Conservation (phyloP, 2,113 vertebrate genomes). For the Geococcyx californianus region DNA sequence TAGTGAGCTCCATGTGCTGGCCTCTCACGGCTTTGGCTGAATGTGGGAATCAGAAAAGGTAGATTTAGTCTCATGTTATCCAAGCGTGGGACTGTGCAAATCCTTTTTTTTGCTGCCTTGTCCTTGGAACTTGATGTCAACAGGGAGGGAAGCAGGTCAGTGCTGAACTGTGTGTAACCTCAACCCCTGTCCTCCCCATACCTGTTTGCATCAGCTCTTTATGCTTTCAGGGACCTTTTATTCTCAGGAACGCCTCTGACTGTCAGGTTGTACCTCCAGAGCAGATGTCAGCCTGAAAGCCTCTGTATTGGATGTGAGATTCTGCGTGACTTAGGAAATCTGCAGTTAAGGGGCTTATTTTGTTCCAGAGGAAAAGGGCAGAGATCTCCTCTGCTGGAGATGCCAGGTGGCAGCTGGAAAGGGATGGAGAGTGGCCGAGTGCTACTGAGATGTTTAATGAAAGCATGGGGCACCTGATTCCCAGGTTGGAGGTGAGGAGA, state of each 20-base stretch:
- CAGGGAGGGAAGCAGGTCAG: not conserved
- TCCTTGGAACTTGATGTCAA: not conserved
- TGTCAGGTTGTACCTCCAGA: not conserved
- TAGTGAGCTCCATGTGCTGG: not conserved
- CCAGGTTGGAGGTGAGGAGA: not conserved
- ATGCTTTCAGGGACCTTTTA: not conserved
- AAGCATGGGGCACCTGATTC: not conserved
- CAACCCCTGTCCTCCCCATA: rapidly evolving
- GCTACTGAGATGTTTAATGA: not conserved
- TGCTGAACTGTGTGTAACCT: not conserved
- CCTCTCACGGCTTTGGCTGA: not conserved
- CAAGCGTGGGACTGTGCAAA: not conserved
- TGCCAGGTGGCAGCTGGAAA: not conserved
- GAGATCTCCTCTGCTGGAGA: not conserved
- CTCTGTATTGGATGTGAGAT: not conserved
- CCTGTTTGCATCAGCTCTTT: not conserved
- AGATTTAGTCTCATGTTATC: not conserved
- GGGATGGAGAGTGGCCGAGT: not conserved
- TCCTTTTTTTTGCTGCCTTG: not conserved
- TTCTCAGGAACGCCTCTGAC: not conserved
- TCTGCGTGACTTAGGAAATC: not conserved
- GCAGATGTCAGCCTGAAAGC: not conserved
- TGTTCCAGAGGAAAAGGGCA: not conserved
- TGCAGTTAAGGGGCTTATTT: not conserved
- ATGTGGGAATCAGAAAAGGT: not conserved